These are phyloP conservation scores for Thalassarche chlororhynchos DNA, from an alignment of 2,113 vertebrate genomes.

Conservation along the genomic window DNA sequence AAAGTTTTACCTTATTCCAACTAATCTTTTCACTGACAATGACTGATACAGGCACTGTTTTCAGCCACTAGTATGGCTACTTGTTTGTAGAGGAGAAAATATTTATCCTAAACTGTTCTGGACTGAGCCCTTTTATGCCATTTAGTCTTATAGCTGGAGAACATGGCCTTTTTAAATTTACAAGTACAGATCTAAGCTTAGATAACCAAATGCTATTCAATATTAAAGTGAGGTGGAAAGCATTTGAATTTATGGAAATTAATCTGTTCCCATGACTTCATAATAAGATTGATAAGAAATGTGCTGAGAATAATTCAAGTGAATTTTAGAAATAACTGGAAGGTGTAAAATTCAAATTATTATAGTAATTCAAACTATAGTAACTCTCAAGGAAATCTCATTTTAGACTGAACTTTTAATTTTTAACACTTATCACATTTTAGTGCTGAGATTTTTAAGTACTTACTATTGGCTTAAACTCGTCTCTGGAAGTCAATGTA, in stretches of 20 bases:
- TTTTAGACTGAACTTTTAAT: neutral
- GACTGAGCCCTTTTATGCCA: neutral
- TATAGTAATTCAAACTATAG: neutral
- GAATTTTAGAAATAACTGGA: slow-evolving; percentile 15
- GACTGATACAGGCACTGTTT: neutral
- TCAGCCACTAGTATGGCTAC: neutral
- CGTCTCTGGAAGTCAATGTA: neutral
- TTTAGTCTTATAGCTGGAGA: neutral
- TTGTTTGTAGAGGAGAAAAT: neutral
- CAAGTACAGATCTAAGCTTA: neutral
- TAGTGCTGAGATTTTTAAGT: neutral
- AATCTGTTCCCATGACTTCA: slow-evolving; percentile 19
- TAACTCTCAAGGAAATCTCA: neutral
- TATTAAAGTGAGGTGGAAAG: neutral
- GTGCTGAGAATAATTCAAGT: neutral
- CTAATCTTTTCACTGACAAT: neutral
- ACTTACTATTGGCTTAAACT: neutral
- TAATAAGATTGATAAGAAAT: slow-evolving; percentile 19
- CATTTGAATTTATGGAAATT: slow-evolving; percentile 25
- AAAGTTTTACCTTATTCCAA: neutral
- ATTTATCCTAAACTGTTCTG: neutral
- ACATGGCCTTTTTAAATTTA: neutral
- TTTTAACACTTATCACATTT: neutral
- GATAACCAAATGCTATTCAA: neutral
- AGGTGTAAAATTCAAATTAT: slow-evolving; percentile 20